phyloP scores from a whole-genome alignment of 1,140 invertebrate species.

The Psix sp. region DNA sequence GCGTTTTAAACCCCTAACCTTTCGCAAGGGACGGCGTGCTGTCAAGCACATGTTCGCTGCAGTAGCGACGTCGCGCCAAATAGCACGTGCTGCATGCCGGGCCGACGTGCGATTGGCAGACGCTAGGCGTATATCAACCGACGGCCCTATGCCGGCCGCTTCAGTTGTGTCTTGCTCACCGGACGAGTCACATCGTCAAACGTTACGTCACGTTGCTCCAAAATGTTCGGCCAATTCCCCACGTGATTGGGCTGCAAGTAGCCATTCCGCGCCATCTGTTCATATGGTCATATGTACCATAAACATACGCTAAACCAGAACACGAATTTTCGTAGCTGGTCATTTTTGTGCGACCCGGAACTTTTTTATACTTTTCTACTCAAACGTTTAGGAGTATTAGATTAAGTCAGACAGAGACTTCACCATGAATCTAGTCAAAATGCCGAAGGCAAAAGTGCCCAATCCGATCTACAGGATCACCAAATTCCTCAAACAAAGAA shows the following conservation, averaged over 20 bases:
- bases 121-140: conserved; percentile 35
- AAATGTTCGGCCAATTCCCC: conserved; percentile 41
- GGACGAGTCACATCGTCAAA: neutral
- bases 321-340: neutral
- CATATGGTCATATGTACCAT: no score
- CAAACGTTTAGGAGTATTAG: neutral
- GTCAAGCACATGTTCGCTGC: conserved; percentile 14
- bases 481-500: conserved; percentile 76
- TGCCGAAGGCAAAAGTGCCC: conserved; percentile 74
- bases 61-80: conserved; percentile 3
- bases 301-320: neutral
- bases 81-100: conserved; percentile 43
- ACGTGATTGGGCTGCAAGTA: conserved; percentile 25
- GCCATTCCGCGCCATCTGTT: no score
- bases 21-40: conserved; percentile 39
- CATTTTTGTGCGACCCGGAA: neutral
- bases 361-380: conserved; percentile 1
- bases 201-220: neutral
- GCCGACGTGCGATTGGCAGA: conserved; percentile 26
- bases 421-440: conserved; percentile 66
- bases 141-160: conserved; percentile 16
- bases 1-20: no score
- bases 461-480: conserved; percentile 73
- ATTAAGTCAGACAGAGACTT: neutral
- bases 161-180: conserved; percentile 34